These are phyloP conservation scores for Yponomeuta sedellus DNA, from an alignment of 2,888 invertebrate genomes.

Conservation along the genomic window DNA sequence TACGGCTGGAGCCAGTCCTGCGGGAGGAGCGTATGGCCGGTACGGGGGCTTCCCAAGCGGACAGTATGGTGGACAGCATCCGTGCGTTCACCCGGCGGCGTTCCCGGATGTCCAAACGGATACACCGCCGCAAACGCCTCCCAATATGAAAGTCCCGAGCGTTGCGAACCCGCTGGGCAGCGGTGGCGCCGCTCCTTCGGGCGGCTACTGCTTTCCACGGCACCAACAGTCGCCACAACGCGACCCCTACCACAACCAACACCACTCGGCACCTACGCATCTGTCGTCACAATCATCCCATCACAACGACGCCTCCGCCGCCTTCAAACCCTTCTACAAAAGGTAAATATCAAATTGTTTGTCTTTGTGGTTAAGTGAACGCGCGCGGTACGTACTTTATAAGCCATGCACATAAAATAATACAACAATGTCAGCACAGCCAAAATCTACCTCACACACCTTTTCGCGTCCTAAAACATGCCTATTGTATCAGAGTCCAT, in stretches of 20 bases:
- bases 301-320: conserved; percentile 77
- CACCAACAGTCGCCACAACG: conserved; percentile 74
- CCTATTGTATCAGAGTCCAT: conserved; percentile 16
- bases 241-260: conserved; percentile 74
- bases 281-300: conserved; percentile 56
- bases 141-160: conserved; percentile 93
- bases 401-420: not conserved
- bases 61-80: conserved; percentile 76
- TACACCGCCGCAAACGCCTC: conserved; percentile 95
- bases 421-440: conserved; percentile 2
- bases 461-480: conserved; percentile 6
- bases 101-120: conserved; percentile 93
- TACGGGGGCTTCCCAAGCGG: conserved; percentile 82
- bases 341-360: conserved; percentile 76
- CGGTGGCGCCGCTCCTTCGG: conserved; percentile 74
- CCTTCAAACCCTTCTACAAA: conserved; percentile 94
- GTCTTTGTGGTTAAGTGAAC: not conserved
- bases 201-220: conserved; percentile 71
- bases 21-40: conserved; percentile 76
- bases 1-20: conserved; percentile 76
- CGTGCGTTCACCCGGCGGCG: conserved; percentile 80
- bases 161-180: conserved; percentile 84
- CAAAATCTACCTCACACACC: conserved; percentile 6
- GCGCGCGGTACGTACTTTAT: not conserved
- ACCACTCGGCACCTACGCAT: conserved; percentile 67